Conservation (phyloP, 2,113 vertebrate genomes). For the Varanus komodoensis region DNA sequence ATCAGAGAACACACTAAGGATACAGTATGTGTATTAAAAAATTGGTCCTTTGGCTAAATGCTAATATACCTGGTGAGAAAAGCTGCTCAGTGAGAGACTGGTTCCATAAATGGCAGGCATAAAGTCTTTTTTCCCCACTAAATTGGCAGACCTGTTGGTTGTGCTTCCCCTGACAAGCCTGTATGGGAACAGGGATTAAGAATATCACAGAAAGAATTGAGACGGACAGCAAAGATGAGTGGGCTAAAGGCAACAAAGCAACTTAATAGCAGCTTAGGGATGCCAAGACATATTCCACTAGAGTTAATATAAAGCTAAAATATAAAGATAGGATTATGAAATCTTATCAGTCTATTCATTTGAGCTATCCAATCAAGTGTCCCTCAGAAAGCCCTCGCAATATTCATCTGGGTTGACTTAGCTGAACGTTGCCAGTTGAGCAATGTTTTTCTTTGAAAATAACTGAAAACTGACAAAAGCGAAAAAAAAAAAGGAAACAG, state of each 20-base stretch:
- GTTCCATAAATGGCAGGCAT: conserved; percentile 11
- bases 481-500: background rate
- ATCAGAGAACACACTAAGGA: background rate
- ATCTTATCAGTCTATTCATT: too few species aligned
- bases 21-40: background rate
- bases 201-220: background rate
- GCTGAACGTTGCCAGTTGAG: too few species aligned
- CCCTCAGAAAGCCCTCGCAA: background rate
- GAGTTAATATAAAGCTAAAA: background rate
- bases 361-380: background rate
- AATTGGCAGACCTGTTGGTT: conserved; percentile 23
- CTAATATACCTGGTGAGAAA: conserved; percentile 42
- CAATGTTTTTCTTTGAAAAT: background rate
- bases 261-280: background rate
- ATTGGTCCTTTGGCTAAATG: background rate
- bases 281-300: background rate
- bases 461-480: background rate
- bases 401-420: background rate
- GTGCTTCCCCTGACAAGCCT: background rate
- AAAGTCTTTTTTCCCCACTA: conserved; percentile 36
- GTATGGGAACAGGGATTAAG: background rate
- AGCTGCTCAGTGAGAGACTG: background rate
- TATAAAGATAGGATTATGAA: background rate
- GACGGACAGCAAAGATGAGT: background rate
- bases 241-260: background rate